phyloP scores from a whole-genome alignment of 2,113 vertebrate species.

The Ardeotis arabs region DNA sequence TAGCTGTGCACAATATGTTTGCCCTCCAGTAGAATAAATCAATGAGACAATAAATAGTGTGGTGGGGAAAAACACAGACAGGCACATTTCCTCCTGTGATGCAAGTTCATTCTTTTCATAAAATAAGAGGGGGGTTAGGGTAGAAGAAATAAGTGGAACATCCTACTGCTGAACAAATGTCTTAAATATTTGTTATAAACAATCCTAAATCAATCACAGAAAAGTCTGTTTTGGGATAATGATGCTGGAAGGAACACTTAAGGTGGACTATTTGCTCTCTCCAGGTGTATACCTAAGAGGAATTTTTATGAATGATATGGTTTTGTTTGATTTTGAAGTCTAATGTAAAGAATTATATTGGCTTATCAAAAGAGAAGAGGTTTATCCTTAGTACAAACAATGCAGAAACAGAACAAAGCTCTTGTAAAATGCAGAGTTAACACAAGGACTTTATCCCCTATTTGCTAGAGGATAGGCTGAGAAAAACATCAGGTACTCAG shows the following conservation, averaged over 20 bases:
- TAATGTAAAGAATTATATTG: background rate
- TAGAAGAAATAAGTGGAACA: background rate
- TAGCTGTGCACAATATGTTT: conserved; percentile 11
- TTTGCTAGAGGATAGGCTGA: background rate
- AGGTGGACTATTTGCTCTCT: background rate
- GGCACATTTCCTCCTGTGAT: background rate
- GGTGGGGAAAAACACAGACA: background rate
- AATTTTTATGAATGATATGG: background rate
- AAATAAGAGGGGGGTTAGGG: background rate
- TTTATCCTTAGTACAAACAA: background rate
- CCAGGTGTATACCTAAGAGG: background rate
- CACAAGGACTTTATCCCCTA: background rate
- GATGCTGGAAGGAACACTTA: background rate
- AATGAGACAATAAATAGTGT: background rate
- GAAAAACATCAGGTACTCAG: background rate
- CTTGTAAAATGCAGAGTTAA: background rate
- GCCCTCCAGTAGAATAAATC: conserved; percentile 28
- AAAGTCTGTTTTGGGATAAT: background rate
- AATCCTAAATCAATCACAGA: background rate
- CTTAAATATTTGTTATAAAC: background rate
- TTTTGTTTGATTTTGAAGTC: background rate
- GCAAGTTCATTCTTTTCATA: background rate
- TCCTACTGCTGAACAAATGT: background rate
- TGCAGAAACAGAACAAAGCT: background rate
- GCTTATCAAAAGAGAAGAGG: background rate